Conservation (phyloP, 2,888 invertebrate species). For the Rhimphoctona megacephalus region DNA sequence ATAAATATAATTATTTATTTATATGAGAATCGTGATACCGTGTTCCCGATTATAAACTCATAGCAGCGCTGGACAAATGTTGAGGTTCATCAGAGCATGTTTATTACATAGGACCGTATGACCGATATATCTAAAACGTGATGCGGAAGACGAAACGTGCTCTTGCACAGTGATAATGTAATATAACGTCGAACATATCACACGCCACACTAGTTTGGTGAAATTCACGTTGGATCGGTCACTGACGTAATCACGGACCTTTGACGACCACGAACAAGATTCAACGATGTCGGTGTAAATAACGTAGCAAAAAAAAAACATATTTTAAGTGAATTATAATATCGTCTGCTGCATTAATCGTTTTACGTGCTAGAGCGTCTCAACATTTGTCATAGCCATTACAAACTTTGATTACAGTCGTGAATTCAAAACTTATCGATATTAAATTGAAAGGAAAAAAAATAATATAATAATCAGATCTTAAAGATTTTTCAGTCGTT, state of each 20-base stretch:
- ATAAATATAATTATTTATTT: background rate
- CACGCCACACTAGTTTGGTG: conserved; percentile 16
- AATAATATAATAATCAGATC: background rate
- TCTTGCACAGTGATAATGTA: conserved; percentile 51
- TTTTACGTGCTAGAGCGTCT: background rate
- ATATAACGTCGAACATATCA: conserved; percentile 30
- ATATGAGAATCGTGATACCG: conserved; percentile 16
- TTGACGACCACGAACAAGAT: conserved; percentile 20
- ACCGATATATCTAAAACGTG: conserved; percentile 57
- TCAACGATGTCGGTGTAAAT: conserved; percentile 41
- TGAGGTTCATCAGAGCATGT: conserved; percentile 17
- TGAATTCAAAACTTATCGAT: background rate
- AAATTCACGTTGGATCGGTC: conserved; percentile 42
- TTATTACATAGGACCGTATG: conserved; percentile 41
- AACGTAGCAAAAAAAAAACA: background rate
- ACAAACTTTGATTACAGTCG: background rate
- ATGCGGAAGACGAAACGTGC: conserved; percentile 61
- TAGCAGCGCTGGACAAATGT: conserved; percentile 7
- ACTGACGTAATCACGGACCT: conserved; percentile 48
- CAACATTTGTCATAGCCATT: background rate
- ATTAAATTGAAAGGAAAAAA: background rate
- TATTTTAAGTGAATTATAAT: background rate
- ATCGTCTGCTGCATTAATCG: background rate
- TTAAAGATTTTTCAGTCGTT: background rate
- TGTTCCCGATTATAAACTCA: conserved; percentile 15